Base-by-base conservation (phyloP, 2,888 invertebrate species). In the Synanthedon andrenaeformis region DNA sequence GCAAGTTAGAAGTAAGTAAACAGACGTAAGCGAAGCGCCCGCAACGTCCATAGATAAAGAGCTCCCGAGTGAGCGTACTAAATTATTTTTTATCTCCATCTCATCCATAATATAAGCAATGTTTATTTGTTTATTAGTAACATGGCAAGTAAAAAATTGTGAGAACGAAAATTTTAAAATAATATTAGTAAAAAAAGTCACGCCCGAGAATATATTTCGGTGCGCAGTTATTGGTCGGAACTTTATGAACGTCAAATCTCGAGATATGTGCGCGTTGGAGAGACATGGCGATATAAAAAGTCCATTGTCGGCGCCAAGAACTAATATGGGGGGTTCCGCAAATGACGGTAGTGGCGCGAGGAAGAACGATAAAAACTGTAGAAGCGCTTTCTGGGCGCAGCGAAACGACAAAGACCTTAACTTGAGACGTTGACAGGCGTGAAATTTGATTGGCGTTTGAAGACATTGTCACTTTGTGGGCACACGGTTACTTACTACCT, bases 11-110 rank as follows among this genome's bases (percentile, higher is more conserved):
- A 72, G 4, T 23, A 23, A 66, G 78, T 75, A 82, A 84, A 84
- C 83, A 84, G 62, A 67, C 66, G 68, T 65, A 58, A 66, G 65
- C 62, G 62, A 58, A 60, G 49, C 11, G 13, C 60, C 59, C 63
- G 58, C 60, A 59, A 55, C 60, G 62, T 57, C 62, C 35, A 35
- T 10, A 68, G 82, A 82, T 82, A 82, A 79, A 74, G 65, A 62
- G 65, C 67, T 69, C 64, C 63, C 66, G 62, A 67, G 72, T 61
- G 63, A 66, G 62, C 65, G 70, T 67, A 75, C 75, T 79, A 80
- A 81, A 81, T 81, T 76, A 78, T 77, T 77, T 70, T 77, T 83
- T 81, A 81, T 82, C 76, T 73, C 63, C 54, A 57, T 72, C 69
- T 73, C 68, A 75, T 65, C 56, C 58, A 66, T 35, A 23, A 23